These are phyloP conservation scores for Abscondita cerata DNA, from an alignment of 2,888 invertebrate species.

Conservation along the genomic window DNA sequence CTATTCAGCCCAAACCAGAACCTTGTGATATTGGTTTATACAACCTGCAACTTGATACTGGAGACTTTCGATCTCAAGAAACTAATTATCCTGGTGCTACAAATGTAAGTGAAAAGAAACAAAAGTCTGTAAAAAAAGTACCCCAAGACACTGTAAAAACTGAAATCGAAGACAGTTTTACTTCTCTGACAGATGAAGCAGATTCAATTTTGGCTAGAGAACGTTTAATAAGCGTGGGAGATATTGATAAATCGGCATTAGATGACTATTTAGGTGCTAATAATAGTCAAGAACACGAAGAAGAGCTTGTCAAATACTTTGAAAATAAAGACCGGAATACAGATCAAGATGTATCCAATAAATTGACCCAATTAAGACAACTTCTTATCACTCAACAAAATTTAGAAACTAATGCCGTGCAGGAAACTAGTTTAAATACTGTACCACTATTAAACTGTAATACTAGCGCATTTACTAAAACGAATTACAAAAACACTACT, in stretches of 20 bases:
- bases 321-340: conserved; percentile 61
- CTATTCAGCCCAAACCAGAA: conserved; percentile 61
- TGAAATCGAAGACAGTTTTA: conserved; percentile 22
- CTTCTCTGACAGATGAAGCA: conserved; percentile 33
- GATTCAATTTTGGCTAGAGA: conserved; percentile 59
- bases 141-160: conserved; percentile 20
- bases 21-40: conserved; percentile 57
- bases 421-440: conserved; percentile 25
- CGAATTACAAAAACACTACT: conserved; percentile 10
- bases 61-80: conserved; percentile 56
- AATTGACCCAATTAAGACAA: conserved; percentile 76
- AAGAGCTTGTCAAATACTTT: conserved; percentile 85
- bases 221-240: conserved; percentile 76
- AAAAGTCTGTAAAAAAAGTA: conserved; percentile 43
- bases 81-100: conserved; percentile 40
- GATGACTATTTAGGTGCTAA: conserved; percentile 82
- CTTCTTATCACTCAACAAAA: conserved; percentile 62
- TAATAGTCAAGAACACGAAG: conserved; percentile 81
- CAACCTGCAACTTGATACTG: conserved; percentile 51
- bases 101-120: conserved; percentile 34
- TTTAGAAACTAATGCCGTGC: conserved; percentile 59
- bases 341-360: conserved; percentile 56
- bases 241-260: conserved; percentile 80
- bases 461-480: conserved; percentile 36
- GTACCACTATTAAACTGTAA: conserved; percentile 19